These are phyloP conservation scores for Gouania willdenowi DNA, from an alignment of 2,797 vertebrate species.

Conservation along the genomic window DNA sequence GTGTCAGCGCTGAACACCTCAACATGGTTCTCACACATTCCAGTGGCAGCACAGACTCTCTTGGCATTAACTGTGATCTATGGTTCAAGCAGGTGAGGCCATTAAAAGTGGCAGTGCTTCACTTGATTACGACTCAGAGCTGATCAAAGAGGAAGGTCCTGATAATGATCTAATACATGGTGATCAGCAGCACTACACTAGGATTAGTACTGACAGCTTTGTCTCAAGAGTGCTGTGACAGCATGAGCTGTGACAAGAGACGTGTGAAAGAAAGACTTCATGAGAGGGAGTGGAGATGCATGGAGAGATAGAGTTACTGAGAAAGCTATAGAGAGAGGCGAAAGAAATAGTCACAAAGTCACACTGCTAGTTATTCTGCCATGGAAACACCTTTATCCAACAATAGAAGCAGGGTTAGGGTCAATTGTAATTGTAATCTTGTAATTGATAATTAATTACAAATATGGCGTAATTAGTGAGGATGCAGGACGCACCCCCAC, in stretches of 20 bases:
- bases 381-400: slow-evolving; percentile 33
- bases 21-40: slow-evolving; percentile 20
- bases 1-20: slow-evolving; percentile 16
- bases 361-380: slow-evolving; percentile 22
- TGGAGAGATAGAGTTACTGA: slow-evolving; percentile 4
- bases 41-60: slow-evolving; percentile 22
- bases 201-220: slow-evolving; percentile 54
- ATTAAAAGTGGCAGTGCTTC: slow-evolving; percentile 28
- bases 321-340: not conserved
- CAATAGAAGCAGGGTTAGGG: too few species aligned
- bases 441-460: too few species aligned
- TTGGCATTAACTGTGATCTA: slow-evolving; percentile 38
- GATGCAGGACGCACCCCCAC: too few species aligned
- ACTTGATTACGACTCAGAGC: slow-evolving; percentile 33
- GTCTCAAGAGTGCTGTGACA: slow-evolving; percentile 40
- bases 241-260: slow-evolving; percentile 36
- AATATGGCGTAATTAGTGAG: too few species aligned
- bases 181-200: slow-evolving; percentile 32
- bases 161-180: slow-evolving; percentile 52
- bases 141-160: slow-evolving; percentile 37
- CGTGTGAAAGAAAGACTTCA: slow-evolving; percentile 17
- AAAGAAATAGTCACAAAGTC: slow-evolving; percentile 5
- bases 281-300: slow-evolving; percentile 1
- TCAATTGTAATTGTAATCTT: too few species aligned
- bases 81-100: slow-evolving; percentile 38